These are phyloP conservation scores for Gila orcuttii DNA, from an alignment of 2,113 vertebrate species.

Conservation along the genomic window DNA sequence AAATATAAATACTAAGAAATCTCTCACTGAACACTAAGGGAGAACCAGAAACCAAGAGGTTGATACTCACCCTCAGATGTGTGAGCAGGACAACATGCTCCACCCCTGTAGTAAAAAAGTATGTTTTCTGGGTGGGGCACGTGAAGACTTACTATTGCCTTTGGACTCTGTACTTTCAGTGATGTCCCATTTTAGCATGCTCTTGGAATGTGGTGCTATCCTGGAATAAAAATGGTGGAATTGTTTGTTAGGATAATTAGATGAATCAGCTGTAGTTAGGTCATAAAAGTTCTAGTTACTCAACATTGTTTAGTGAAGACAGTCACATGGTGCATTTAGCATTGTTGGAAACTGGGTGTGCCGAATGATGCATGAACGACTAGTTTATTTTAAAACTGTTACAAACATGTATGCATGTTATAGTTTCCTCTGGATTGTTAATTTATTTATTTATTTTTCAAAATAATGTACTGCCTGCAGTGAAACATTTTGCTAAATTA, in stretches of 20 bases:
- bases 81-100: constrained; percentile 7
- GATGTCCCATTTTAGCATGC: constrained; percentile 14
- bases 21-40: background rate
- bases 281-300: background rate
- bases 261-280: background rate
- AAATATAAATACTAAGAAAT: background rate
- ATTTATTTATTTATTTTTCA: background rate
- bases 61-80: constrained; percentile 16
- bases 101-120: constrained; percentile 19
- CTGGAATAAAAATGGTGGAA: constrained; percentile 16
- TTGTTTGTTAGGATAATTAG: background rate
- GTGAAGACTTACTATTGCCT: constrained; percentile 23
- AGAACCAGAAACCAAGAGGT: constrained; percentile 21
- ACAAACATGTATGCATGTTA: background rate
- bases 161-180: constrained; percentile 45
- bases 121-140: constrained; percentile 36
- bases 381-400: too few species aligned
- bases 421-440: background rate
- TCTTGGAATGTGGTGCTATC: background rate
- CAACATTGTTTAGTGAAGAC: background rate
- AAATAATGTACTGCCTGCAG: background rate
- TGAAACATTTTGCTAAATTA: background rate
- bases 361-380: background rate
- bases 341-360: background rate
- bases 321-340: background rate